Conservation (phyloP, 2,797 vertebrate genomes). For the Alosa sapidissima region DNA sequence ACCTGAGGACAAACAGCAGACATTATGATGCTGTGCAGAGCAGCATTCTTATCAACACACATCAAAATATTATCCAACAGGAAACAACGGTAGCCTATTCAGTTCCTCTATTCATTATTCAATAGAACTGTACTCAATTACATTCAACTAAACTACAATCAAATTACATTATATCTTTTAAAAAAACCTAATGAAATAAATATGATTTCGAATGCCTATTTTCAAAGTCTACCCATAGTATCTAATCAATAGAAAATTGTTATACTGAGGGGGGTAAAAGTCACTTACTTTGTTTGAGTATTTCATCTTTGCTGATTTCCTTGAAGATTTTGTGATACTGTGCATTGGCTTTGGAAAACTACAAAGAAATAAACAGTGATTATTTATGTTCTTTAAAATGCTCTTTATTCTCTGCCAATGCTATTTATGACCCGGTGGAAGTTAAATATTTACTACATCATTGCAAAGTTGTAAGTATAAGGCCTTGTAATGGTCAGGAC, state of each 20-base stretch:
- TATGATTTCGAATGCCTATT: neutral
- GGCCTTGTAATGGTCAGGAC: neutral
- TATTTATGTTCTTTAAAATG: too few species aligned
- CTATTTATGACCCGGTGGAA: neutral
- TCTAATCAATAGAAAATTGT: neutral
- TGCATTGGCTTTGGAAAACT: slow-evolving; percentile 88
- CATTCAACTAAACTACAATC: neutral
- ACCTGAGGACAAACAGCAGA: slow-evolving; percentile 66
- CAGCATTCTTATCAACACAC: neutral
- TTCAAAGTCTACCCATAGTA: neutral
- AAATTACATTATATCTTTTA: neutral
- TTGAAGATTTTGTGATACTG: slow-evolving; percentile 95
- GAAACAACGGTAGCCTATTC: neutral
- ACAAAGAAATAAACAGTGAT: slow-evolving; percentile 45
- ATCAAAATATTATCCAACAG: neutral
- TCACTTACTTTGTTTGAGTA: slow-evolving; percentile 88
- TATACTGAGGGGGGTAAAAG: neutral
- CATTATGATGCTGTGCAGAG: neutral
- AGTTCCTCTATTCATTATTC: neutral
- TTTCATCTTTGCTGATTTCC: slow-evolving; percentile 86
- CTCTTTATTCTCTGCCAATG: neutral
- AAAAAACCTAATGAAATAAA: neutral
- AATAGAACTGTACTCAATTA: neutral
- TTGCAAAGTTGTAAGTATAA: neutral
- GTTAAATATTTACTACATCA: neutral